Evolutionary conservation across 2,113 vertebrate genomes (phyloP).

Genomic region (Anseranas semipalmata): DNA sequence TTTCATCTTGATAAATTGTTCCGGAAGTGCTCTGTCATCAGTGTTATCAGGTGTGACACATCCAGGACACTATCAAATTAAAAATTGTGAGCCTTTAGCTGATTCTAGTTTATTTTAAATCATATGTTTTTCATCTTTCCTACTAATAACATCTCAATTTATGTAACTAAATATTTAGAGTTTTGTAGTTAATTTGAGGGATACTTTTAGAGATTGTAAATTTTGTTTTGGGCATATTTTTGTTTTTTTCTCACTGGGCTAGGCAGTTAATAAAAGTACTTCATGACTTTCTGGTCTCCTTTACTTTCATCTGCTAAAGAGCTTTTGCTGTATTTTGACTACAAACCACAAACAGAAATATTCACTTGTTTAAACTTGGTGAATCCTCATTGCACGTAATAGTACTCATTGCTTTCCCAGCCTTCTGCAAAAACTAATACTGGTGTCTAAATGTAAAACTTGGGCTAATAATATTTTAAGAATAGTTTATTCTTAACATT

Average conservation of each 20-base stretch:
- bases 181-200: fast-evolving
- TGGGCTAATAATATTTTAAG: not conserved
- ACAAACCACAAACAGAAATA: not conserved
- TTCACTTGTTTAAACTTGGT: not conserved
- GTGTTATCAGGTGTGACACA: not conserved
- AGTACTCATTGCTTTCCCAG: not conserved
- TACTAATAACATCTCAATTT: not conserved
- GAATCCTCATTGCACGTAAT: not conserved
- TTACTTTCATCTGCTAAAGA: not conserved
- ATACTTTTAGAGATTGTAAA: not conserved
- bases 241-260: not conserved
- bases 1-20: not conserved
- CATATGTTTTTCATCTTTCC: not conserved
- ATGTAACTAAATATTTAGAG: not conserved
- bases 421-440: not conserved
- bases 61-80: not conserved
- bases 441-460: not conserved
- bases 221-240: not conserved
- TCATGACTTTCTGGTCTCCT: not conserved
- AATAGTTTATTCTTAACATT: not conserved
- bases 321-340: not conserved
- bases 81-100: not conserved
- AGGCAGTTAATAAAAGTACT: not conserved
- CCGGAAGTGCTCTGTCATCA: not conserved
- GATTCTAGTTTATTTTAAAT: not conserved